Base-by-base conservation (phyloP, 2,888 invertebrate genomes). In the Drosophila greeni region DNA sequence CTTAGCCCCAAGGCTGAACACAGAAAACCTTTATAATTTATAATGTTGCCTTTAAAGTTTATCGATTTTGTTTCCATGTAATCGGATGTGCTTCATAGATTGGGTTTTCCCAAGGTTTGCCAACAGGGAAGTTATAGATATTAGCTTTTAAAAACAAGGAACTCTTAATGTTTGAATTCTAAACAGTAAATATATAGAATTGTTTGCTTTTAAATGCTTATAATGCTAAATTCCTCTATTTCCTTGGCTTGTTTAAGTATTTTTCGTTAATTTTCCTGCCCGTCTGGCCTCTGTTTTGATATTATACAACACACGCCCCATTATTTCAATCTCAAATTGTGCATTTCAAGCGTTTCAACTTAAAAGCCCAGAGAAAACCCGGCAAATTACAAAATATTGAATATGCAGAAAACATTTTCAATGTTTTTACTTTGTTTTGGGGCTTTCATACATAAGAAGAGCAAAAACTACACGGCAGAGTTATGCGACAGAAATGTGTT, bases 401-500 rank as follows among this genome's bases (percentile, higher is more conserved):
- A 66, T 52, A 52, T 43, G 40, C 18, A 42, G 51, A 61, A n/a
- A 40, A 40, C 26, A 31, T 36, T 39, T 36, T 57, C 12, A 26
- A 31, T 23, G 34, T 26, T 33, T 34, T 58, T 40, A 3, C 16
- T 24, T 24, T 42, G 9, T n/a, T 24, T 24, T n/a, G 5, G 26
- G 26, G 29, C 43, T 43, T n/a, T 33, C 24, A 42, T 36, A 49
- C 43, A 33, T 43, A 43, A 42, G 26, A 45, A 36, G 48, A 16
- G 20, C 52, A 51, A 81, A 58, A 66, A 67, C 61, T 40, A 76
- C 75, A 47, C 26, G 39, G 60, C 18, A 55, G 56, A 77, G 75
- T 77, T 83, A 83, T 83, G 84, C 75, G 75, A 60, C 76, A 71
- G 75, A 67, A 80, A 80, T 76, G 81, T 80, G 18, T 9, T 36